Evolutionary conservation across 2,888 invertebrate species (phyloP).

Genomic region (Trachelus tabidus): DNA sequence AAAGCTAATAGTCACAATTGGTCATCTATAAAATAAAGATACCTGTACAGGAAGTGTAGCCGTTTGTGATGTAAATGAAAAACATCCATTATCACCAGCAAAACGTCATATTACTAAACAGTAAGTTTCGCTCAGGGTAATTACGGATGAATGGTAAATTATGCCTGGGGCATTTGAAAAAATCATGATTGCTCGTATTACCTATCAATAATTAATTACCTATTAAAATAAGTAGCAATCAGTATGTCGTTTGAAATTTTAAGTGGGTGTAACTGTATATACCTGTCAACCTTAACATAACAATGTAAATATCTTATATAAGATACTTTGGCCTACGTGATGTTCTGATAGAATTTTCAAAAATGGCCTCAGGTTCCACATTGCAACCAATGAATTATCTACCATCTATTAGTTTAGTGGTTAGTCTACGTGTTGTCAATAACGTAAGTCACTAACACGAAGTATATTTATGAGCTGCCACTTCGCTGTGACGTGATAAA

Average conservation of each 20-base stretch:
- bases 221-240: not conserved
- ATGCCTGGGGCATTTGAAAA: no score
- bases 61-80: no score
- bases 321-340: constrained; percentile 2
- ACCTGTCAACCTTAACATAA: not conserved
- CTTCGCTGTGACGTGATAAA: not conserved
- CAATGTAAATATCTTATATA: constrained; percentile 3
- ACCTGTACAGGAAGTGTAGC: no score
- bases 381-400: constrained; percentile 17
- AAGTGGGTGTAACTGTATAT: not conserved
- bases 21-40: no score
- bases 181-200: not conserved
- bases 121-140: not conserved
- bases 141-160: no score
- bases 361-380: constrained; percentile 12
- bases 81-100: not conserved
- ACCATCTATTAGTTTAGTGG: constrained; percentile 14
- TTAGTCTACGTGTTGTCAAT: not conserved
- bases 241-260: not conserved
- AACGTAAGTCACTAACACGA: not conserved
- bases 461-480: not conserved
- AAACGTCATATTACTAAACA: not conserved
- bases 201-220: not conserved
- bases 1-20: not conserved
- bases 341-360: not conserved